Evolutionary conservation across 2,888 invertebrate genomes (phyloP).

Genomic region (Nasonovia ribisnigri): DNA sequence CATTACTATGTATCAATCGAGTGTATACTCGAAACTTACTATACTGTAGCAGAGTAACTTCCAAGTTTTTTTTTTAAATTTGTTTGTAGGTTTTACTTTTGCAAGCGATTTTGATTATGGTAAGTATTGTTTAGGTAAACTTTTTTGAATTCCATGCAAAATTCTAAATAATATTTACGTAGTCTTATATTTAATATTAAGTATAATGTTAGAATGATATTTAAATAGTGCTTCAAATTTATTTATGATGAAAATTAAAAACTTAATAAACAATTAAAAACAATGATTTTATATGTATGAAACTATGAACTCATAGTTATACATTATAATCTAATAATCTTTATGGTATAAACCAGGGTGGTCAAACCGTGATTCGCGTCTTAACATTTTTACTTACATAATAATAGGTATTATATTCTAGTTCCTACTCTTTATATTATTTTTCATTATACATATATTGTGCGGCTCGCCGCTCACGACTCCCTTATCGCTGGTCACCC

Average conservation of each 20-base stretch:
- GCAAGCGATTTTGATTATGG: not conserved
- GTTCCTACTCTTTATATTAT: too few relatives aligned
- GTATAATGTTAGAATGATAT: not conserved
- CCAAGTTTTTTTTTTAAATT: not conserved
- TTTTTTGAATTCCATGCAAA: not conserved
- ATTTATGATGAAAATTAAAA: not conserved
- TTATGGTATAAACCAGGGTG: not conserved
- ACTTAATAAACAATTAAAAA: too few relatives aligned
- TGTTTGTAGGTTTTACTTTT: not conserved
- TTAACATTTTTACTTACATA: too few relatives aligned
- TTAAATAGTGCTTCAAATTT: not conserved
- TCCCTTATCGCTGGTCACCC: too few relatives aligned
- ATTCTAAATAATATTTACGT: not conserved
- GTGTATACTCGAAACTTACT: not conserved
- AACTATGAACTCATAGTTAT: not conserved
- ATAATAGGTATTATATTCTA: too few relatives aligned
- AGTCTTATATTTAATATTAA: not conserved
- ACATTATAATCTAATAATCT: not conserved
- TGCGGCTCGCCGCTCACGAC: too few relatives aligned
- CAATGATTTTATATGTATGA: not conserved
- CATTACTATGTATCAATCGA: too few relatives aligned
- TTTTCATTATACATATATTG: too few relatives aligned
- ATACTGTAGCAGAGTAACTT: not conserved
- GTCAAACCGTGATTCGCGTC: too few relatives aligned
- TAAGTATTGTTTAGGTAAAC: not conserved